phyloP scores from a whole-genome alignment of 2,888 invertebrate species.

The Ptychoptera contaminata region DNA sequence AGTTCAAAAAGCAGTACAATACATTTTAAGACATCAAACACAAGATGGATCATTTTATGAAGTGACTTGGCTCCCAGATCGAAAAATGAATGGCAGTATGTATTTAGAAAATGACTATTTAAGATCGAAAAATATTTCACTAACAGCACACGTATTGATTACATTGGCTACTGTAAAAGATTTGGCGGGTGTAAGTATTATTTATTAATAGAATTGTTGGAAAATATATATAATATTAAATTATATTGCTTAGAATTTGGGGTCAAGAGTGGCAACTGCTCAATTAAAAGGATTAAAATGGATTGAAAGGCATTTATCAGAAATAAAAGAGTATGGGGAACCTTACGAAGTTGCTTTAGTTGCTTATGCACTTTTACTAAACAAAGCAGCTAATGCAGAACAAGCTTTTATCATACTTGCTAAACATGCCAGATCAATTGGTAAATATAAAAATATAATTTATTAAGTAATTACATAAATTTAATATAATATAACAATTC shows the following conservation, averaged over 20 bases:
- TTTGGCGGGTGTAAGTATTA: slow-evolving; percentile 37
- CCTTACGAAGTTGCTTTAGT: slow-evolving; percentile 80
- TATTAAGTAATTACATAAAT: slow-evolving; percentile 3
- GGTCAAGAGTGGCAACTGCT: slow-evolving; percentile 59
- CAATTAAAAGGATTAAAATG: slow-evolving; percentile 60
- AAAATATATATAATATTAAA: background rate
- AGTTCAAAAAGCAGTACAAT: slow-evolving; percentile 69
- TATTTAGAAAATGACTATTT: slow-evolving; percentile 34
- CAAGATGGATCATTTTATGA: slow-evolving; percentile 81
- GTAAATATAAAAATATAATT: slow-evolving; percentile 21
- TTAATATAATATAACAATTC: slow-evolving; percentile 1
- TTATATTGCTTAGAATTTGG: slow-evolving; percentile 38
- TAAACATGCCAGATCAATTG: slow-evolving; percentile 48
- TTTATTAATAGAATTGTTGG: background rate
- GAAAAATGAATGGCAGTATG: slow-evolving; percentile 68
- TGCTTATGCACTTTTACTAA: slow-evolving; percentile 70
- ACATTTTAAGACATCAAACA: slow-evolving; percentile 74
- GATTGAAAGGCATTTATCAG: slow-evolving; percentile 67
- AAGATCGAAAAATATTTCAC: slow-evolving; percentile 61
- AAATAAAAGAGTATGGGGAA: slow-evolving; percentile 51
- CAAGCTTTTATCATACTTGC: slow-evolving; percentile 62
- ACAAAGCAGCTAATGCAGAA: slow-evolving; percentile 74
- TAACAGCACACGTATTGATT: slow-evolving; percentile 88
- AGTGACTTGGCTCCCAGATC: slow-evolving; percentile 69
- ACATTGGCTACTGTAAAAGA: slow-evolving; percentile 73